Base-by-base conservation (phyloP, 2,888 invertebrate species). In the Lapara coniferarum region DNA sequence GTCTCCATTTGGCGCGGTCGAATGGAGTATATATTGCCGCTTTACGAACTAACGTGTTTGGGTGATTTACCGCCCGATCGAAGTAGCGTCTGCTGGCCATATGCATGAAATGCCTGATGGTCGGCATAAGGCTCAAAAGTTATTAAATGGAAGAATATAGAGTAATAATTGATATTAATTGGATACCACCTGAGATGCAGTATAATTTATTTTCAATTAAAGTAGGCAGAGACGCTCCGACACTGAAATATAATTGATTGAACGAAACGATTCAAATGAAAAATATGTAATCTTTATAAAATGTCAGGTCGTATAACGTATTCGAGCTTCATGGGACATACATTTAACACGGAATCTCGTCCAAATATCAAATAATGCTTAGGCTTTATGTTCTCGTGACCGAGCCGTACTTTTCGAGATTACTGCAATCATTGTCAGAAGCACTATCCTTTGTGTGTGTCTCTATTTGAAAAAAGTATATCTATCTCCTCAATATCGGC, bases 361-460 rank as follows among this genome's bases (percentile, higher is more conserved):
- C 52, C 59, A 46, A 69, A 69, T 69, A 63, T 63, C 68, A 69
- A 63, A 69, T 63, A 69, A 68, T 53, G 68, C 53, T 69, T 69
- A 63, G 63, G 59, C 63, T 63, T 69, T 69, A 69, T 63, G 68
- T 53, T 69, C 63, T 55, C 46, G 63, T 63, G 68, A 63, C 51
- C 68, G 68, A 63, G 63, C 12, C 52, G 68, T 63, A 63, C 68
- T 63, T 37, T 55, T 69, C 63, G 25, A 69, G 59, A 69, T 69
- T 69, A 69, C 53, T 63, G 59, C 63, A 69, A 69, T 69, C 68
- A 69, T 69, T 69, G 68, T 59, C 68, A 69, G 68, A 59, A 63
- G 19, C 59, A 69, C 59, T 63, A 63, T 69, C 63, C 53, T 53
- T 69, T 69, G 68, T 69, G 63, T 46, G 59, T 69, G 25, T 44